Percentiles rank a stretch among this genome's conserved stretches.
Conservation (phyloP, 2,797 vertebrate species). For the Sebastes miniatus region DNA sequence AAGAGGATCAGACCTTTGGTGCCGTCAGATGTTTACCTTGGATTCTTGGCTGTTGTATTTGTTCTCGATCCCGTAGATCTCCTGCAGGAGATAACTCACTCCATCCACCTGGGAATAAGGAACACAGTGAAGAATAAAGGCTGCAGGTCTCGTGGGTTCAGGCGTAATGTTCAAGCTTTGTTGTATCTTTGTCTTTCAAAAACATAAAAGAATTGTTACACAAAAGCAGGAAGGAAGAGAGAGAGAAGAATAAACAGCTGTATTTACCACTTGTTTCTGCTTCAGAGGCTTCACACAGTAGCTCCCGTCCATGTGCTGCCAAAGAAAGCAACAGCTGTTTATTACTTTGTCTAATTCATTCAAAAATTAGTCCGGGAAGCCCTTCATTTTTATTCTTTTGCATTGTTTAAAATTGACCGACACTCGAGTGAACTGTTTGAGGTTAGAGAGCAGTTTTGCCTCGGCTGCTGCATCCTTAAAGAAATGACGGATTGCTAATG, state of each 20-base stretch:
- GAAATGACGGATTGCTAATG: too few species aligned
- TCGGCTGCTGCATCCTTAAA: too few species aligned
- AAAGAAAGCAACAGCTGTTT: conserved; percentile 28
- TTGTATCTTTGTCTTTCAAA: conserved; percentile 24
- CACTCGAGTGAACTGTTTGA: not conserved
- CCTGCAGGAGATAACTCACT: conserved; percentile 97
- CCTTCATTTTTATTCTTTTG: not conserved
- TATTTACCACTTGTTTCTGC: conserved; percentile 97
- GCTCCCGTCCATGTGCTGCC: conserved; percentile 93
- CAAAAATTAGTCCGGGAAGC: not conserved
- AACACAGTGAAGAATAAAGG: conserved; percentile 34
- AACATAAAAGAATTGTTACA: not conserved
- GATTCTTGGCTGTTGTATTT: conserved; percentile 97
- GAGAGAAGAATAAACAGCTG: conserved; percentile 2
- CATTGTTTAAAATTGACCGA: not conserved
- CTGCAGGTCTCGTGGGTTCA: not conserved
- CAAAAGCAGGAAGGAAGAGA: conserved; percentile 17
- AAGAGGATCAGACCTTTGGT: not conserved
- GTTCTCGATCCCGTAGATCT: conserved; percentile 99
- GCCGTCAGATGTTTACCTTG: conserved; percentile 79
- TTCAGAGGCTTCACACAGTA: conserved; percentile 98
- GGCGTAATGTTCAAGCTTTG: conserved; percentile 11
- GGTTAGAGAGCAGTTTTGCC: not conserved
- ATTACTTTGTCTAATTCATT: not conserved
- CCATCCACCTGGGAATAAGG: conserved; percentile 89